Evolutionary conservation across 2,113 vertebrate species (phyloP), one percentile per base, ranked within the genome.

Genomic region (Zingel zingel): DNA sequence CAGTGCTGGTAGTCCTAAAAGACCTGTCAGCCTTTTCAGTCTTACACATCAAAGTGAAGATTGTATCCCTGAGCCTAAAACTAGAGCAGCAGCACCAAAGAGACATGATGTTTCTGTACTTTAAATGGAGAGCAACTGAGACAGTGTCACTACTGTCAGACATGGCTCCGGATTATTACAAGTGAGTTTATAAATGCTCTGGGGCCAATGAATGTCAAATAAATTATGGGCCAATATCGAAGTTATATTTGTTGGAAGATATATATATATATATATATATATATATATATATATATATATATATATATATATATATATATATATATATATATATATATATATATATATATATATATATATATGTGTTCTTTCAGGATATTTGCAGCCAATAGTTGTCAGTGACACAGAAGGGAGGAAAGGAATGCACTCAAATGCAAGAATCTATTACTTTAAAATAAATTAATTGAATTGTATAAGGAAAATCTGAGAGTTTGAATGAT

Each of bases 41-140:
- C 54, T 71, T 19, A 54, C 67, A 73, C 51, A 33, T 69, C 50
- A 33, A 67, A 76, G 27, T 16, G 30, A 36, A 30, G 18, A 61
- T 2, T 12, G 13, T 43, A 9, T 58, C 39, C 54, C 59, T 15
- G 48, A 70, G 57, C 19, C 39, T n/a, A 39, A 68, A 84, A 79
- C 23, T 66, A 12, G 51, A 79, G 78, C 67, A 63, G 78, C 67
- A 63, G 70, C 80, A 13, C 63, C 23, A 63, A 5, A 30, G 81
- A 86, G 72, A 81, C 33, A 13, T 16, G 45, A 56, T 19, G 65
- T 12, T 19, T 72, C 33, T 59, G 58, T 51, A 10, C 15, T 69
- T 75, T 33, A 72, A 14, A 19, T 81, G 33, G 19, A 70, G 50
- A 56, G 30, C 45, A 47, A 0, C 62, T 36, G 27, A 65, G 74